These are phyloP conservation scores for Perognathus longimembris DNA, from an alignment of 2,113 vertebrate genomes.

Conservation along the genomic window DNA sequence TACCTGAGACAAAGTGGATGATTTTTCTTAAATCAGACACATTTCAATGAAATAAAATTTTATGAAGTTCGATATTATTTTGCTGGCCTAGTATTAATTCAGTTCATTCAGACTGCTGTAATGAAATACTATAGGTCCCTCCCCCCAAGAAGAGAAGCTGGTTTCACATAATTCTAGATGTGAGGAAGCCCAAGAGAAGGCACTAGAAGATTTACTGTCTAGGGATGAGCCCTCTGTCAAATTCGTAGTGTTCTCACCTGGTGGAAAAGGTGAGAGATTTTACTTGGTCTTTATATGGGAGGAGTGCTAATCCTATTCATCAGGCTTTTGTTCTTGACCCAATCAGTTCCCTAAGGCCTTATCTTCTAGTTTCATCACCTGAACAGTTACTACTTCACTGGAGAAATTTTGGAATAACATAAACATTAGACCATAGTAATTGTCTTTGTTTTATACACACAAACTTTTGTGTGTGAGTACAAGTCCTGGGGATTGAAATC, in stretches of 20 bases:
- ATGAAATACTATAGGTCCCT: not conserved
- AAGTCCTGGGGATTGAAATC: too few species aligned
- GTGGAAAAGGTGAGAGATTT: not conserved
- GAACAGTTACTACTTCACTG: not conserved
- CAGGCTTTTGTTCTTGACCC: not conserved
- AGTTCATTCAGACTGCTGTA: not conserved
- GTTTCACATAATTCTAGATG: not conserved
- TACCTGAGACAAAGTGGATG: not conserved
- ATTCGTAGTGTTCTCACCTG: not conserved
- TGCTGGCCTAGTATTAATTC: not conserved
- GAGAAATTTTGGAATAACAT: not conserved
- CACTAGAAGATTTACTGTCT: not conserved
- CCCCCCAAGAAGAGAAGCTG: not conserved
- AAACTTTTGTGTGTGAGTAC: too few species aligned
- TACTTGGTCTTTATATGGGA: not conserved
- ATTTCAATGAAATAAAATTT: conserved; percentile 25
- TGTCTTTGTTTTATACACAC: not conserved
- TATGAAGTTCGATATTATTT: not conserved
- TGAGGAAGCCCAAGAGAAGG: not conserved
- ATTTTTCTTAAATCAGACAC: conserved; percentile 1
- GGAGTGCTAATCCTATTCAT: not conserved
- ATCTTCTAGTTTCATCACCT: not conserved
- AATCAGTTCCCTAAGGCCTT: not conserved
- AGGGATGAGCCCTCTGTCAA: too few species aligned
- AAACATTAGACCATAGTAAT: not conserved